Evolutionary conservation across 2,113 vertebrate species (phyloP), one percentile per base, ranked within the genome.

Genomic region (Rhinichthys klamathensis): DNA sequence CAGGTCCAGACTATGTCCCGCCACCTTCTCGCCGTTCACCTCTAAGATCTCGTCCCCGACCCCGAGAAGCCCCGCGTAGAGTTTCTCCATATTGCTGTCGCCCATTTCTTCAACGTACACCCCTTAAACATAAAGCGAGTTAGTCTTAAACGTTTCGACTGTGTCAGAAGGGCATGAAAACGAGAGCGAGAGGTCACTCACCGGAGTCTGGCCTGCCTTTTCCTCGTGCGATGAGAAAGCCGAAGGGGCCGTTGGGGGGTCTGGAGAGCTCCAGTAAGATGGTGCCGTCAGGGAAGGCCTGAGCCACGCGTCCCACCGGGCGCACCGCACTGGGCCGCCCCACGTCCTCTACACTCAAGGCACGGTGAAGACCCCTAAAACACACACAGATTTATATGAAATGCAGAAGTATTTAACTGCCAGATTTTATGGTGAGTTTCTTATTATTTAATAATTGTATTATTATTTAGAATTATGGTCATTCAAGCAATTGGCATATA

Each of bases 1-100:
- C 15, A 92, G 91, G 61, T 94, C 89, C 90, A 96, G 85, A 86
- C 94, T 95, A 78, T 97, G 93, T 11, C 93, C 92, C 0, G 95
- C 94, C 6, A 97, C 96, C 0, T 96, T 95, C 38, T 90, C 92
- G 0, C 95, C 95, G 0, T 96, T 95, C 46, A 98, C 95, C 90
- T 98, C 96, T 25, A 98, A 92, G 90, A 98, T 95, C 93, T 98
- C 96, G 0, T 98, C 97, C 8, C 97, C 97, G 6, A 95, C 94
- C 0, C 90, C 93, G 46, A 98, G 93, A 41, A 98, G 94, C 27
- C 97, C 97, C 0, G 96, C 92, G 1, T 96, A 97, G 83, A 98
- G 92, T 90, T 98, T 97, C 92, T 96, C 93, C 0, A 93, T 96
- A 86, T 92, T 83, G 0, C 87, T 86, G 0, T 98, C 95, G 0